These are phyloP conservation scores for Hirundo rustica DNA, from an alignment of 2,797 vertebrate species.

Conservation along the genomic window DNA sequence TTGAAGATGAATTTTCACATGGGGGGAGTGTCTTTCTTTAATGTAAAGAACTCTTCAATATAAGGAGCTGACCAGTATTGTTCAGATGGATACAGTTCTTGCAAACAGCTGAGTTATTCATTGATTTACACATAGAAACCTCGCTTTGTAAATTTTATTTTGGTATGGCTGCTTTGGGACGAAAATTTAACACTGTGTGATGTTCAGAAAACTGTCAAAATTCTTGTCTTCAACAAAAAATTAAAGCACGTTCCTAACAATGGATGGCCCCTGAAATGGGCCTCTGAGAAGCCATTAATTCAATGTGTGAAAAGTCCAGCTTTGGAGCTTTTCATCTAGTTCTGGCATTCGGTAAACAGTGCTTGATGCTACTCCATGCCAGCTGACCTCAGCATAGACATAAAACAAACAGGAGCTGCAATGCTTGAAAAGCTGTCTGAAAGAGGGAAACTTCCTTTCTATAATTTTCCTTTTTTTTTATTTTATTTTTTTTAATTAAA, in stretches of 20 bases:
- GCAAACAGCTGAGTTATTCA: not conserved
- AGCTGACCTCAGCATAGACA: not conserved
- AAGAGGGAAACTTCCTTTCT: not conserved
- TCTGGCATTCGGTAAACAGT: not conserved
- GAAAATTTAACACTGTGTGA: not conserved
- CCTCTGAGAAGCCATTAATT: not conserved
- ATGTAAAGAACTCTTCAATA: not conserved
- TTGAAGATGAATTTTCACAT: not conserved
- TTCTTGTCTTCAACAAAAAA: not conserved
- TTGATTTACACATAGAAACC: not conserved
- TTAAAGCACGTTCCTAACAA: not conserved
- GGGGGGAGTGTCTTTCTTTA: not conserved
- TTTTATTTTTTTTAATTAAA: not conserved
- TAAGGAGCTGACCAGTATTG: not conserved
- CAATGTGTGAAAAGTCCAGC: not conserved
- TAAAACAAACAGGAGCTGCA: not conserved
- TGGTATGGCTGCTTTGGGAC: not conserved
- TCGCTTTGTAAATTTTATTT: not conserved
- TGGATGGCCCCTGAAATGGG: not conserved
- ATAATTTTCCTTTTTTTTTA: not conserved
- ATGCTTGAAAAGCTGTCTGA: not conserved
- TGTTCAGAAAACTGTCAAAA: not conserved
- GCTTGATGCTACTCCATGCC: fast-evolving
- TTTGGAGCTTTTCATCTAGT: not conserved
- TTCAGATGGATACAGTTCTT: not conserved